Percentiles rank a stretch among this genome's conserved stretches.
phyloP scores from a whole-genome alignment of 1,140 invertebrate species.

The Melipona quadrifasciata region DNA sequence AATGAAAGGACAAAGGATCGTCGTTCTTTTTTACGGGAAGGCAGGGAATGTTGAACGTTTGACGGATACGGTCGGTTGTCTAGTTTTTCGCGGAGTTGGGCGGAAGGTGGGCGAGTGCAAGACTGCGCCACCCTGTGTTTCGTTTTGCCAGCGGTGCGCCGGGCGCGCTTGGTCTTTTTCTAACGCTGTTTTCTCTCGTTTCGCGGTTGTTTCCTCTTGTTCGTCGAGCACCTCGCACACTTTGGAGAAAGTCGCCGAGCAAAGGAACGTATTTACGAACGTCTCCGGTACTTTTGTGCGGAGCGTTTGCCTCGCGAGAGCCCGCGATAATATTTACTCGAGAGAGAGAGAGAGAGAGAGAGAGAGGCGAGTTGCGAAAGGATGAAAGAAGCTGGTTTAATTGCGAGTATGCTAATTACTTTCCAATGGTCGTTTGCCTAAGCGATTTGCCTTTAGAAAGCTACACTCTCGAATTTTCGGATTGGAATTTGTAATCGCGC shows the following conservation, averaged over 20 bases:
- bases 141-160: background rate
- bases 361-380: background rate
- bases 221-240: background rate
- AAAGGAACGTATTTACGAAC: background rate
- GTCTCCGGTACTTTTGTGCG: background rate
- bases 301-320: background rate
- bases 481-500: background rate
- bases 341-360: too few species aligned
- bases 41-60: background rate
- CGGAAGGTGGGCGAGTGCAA: too few species aligned
- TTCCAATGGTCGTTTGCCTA: background rate
- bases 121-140: background rate
- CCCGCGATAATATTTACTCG: background rate
- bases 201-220: background rate
- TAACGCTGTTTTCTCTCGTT: slow-evolving; percentile 1
- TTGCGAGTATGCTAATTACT: background rate
- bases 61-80: background rate
- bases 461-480: background rate
- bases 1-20: background rate
- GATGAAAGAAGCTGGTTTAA: background rate
- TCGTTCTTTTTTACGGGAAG: background rate
- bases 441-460: too few species aligned
- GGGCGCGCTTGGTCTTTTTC: background rate
- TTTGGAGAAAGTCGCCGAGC: slow-evolving; percentile 1
- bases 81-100: background rate